A percentile compares a stretch with the other conserved stretches of the same genome.
Evolutionary conservation across 2,113 vertebrate species (phyloP).

Genomic region (Scartelaos histophorus): DNA sequence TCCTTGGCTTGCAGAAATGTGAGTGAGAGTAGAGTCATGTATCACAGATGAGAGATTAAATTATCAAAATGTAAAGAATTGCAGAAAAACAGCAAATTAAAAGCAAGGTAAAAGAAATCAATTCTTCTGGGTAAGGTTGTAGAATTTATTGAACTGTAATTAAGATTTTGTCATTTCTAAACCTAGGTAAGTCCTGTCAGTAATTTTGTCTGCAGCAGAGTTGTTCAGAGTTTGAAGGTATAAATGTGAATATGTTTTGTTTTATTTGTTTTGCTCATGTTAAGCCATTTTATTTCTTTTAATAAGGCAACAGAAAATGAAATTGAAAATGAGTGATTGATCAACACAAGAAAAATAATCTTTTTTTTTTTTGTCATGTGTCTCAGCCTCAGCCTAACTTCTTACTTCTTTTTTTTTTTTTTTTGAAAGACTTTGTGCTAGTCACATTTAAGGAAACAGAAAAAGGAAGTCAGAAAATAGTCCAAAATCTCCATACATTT

Average conservation of each 20-base stretch:
- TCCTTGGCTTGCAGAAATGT: conserved; percentile 30
- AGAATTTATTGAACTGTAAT: not conserved
- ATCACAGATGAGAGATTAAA: not conserved
- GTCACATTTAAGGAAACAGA: not conserved
- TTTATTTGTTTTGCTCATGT: not conserved
- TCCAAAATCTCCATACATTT: not conserved
- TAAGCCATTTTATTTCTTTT: not conserved
- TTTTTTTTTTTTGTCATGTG: too few species aligned
- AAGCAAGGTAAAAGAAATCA: not conserved
- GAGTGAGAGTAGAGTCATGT: conserved; percentile 27
- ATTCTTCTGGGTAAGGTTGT: not conserved
- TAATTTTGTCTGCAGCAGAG: too few species aligned
- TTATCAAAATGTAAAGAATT: not conserved
- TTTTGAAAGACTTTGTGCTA: not conserved
- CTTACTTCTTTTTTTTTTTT: too few species aligned
- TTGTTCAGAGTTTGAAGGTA: too few species aligned
- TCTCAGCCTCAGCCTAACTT: too few species aligned
- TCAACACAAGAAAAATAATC: too few species aligned
- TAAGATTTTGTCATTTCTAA: too few species aligned
- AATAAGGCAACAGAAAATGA: too few species aligned
- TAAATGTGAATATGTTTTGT: not conserved
- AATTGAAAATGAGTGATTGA: too few species aligned
- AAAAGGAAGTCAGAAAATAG: not conserved
- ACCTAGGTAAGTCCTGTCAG: too few species aligned
- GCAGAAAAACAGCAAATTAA: not conserved